Evolutionary conservation across 2,888 invertebrate genomes (phyloP).

Genomic region (Brachyopa scutellaris): DNA sequence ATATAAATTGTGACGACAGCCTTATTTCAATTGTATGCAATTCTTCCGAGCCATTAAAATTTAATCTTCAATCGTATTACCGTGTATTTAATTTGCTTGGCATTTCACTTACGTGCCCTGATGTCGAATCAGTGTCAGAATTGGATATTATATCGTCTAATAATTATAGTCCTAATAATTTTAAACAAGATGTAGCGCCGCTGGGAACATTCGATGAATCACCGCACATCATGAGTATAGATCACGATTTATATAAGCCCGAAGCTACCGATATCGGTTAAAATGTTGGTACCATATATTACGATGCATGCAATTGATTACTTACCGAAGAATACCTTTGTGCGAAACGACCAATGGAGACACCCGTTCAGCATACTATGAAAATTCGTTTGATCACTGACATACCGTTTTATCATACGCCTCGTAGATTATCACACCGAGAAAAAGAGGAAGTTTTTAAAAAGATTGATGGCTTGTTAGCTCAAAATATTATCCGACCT

Average conservation of each 20-base stretch:
- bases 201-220: too few species aligned
- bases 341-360: not conserved
- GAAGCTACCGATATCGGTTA: not conserved
- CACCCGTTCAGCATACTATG: not conserved
- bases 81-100: conserved; percentile 1
- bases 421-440: conserved; percentile 1
- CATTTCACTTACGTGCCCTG: not conserved
- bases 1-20: not conserved
- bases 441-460: conserved; percentile 6
- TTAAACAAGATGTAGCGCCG: too few species aligned
- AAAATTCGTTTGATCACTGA: not conserved
- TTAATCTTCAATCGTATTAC: conserved; percentile 8
- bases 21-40: conserved; percentile 1
- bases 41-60: conserved; percentile 14
- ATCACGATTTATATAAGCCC: not conserved
- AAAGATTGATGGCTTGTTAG: conserved; percentile 10
- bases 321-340: conserved; percentile 26
- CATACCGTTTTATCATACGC: not conserved
- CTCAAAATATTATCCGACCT: conserved; percentile 17
- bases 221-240: not conserved
- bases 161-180: not conserved
- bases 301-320: conserved; percentile 3
- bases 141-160: not conserved
- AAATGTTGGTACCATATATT: conserved; percentile 1
- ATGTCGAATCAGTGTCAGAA: not conserved